Conservation (phyloP, 2,888 invertebrate species). For the Protonemura montana region DNA sequence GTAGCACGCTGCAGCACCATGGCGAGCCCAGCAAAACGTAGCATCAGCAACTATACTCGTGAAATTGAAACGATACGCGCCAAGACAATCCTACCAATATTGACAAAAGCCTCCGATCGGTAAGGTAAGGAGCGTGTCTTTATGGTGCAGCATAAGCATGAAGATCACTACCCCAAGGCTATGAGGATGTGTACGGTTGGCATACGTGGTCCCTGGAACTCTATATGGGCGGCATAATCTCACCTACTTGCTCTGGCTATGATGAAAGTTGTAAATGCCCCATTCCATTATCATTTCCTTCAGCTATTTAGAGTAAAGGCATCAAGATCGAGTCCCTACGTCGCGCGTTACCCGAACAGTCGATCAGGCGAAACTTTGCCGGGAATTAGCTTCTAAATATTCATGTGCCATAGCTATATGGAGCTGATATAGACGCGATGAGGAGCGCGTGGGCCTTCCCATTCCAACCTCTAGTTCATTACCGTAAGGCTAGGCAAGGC, state of each 20-base stretch:
- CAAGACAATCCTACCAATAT: slow-evolving; percentile 20
- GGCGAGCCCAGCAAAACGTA: background rate
- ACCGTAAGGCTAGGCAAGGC: slow-evolving; percentile 36
- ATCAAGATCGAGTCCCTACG: slow-evolving; percentile 9
- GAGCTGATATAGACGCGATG: slow-evolving; percentile 27
- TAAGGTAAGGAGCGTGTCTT: slow-evolving; percentile 24
- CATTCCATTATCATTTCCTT: slow-evolving; percentile 22
- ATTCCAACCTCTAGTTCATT: slow-evolving; percentile 45
- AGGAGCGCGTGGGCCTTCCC: slow-evolving; percentile 22
- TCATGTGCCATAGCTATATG: slow-evolving; percentile 48
- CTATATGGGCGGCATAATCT: slow-evolving; percentile 36
- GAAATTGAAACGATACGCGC: background rate
- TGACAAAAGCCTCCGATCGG: background rate
- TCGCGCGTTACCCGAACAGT: slow-evolving; percentile 31
- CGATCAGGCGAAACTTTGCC: slow-evolving; percentile 44
- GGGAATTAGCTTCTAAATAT: slow-evolving; percentile 51
- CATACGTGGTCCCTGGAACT: background rate
- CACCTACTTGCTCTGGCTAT: background rate
- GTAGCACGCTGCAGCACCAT: too few species aligned
- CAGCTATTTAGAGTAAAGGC: background rate
- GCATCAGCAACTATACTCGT: background rate
- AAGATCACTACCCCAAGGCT: background rate
- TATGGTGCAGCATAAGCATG: slow-evolving; percentile 7
- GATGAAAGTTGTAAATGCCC: slow-evolving; percentile 37
- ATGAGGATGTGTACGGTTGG: too few species aligned